phyloP scores from a whole-genome alignment of 2,797 vertebrate genomes.

The Falco naumanni region DNA sequence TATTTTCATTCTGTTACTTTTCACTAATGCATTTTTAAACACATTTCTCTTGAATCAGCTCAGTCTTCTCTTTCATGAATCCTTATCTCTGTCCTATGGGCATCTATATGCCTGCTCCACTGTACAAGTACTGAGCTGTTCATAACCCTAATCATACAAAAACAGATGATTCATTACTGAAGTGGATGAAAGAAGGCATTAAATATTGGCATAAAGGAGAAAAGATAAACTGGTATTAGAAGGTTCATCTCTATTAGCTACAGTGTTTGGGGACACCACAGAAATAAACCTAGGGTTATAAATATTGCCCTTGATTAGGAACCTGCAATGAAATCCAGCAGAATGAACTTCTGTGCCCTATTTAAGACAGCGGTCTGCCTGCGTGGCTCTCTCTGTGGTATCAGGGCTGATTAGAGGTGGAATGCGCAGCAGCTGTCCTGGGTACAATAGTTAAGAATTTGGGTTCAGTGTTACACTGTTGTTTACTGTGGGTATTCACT shows the following conservation, averaged over 20 bases:
- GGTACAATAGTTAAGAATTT: not conserved
- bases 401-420: not conserved
- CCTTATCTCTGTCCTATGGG: constrained; percentile 54
- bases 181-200: constrained; percentile 40
- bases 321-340: not conserved
- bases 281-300: constrained; percentile 14
- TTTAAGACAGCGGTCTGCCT: not conserved
- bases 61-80: constrained; percentile 34
- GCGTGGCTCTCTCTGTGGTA: accelerated
- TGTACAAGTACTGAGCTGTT: constrained; percentile 16
- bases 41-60: not conserved
- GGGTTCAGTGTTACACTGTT: not conserved
- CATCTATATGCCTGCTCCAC: constrained; percentile 31
- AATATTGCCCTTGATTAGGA: constrained; percentile 11
- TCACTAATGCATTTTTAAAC: constrained; percentile 14
- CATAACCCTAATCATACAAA: constrained; percentile 41
- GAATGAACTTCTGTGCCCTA: not conserved
- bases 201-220: constrained; percentile 32
- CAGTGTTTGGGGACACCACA: constrained; percentile 3
- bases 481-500: not conserved
- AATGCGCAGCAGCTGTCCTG: accelerated
- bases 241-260: constrained; percentile 12
- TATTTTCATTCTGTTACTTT: constrained; percentile 33
- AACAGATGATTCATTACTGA: constrained; percentile 35
- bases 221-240: constrained; percentile 33